Percentiles rank a stretch among this genome's conserved stretches.
phyloP scores from a whole-genome alignment of 2,888 invertebrate species.

The Drosophila imparisetae region DNA sequence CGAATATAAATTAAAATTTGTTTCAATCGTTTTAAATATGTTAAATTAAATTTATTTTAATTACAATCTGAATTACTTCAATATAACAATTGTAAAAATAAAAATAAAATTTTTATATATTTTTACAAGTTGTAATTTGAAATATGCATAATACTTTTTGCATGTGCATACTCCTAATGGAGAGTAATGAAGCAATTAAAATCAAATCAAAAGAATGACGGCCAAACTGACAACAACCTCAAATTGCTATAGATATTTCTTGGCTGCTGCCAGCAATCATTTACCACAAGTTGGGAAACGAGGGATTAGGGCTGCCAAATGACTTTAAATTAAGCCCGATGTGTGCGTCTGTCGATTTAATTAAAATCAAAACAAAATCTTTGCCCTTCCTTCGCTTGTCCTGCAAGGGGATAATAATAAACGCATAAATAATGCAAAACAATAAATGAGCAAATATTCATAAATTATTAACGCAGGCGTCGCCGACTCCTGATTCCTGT shows the following conservation, averaged over 20 bases:
- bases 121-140: background rate
- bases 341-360: slow-evolving; percentile 78
- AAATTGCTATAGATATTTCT: slow-evolving; percentile 26
- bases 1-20: background rate
- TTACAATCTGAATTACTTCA: background rate
- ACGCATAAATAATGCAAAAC: slow-evolving; percentile 78
- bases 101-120: background rate
- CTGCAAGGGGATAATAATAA: slow-evolving; percentile 69
- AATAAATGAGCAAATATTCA: slow-evolving; percentile 82
- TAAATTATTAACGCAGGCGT: slow-evolving; percentile 76
- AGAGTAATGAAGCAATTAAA: slow-evolving; percentile 1
- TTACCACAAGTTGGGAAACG: slow-evolving; percentile 19
- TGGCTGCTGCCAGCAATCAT: slow-evolving; percentile 17
- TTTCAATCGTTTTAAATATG: background rate
- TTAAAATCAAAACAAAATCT: slow-evolving; percentile 81
- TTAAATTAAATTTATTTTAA: background rate
- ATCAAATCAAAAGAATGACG: background rate
- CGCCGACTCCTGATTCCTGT: slow-evolving; percentile 43
- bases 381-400: slow-evolving; percentile 34
- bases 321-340: slow-evolving; percentile 75
- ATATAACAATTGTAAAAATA: background rate
- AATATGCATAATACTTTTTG: background rate
- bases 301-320: slow-evolving; percentile 65
- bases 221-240: background rate
- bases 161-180: background rate